Evolutionary conservation across 2,113 vertebrate species (phyloP), one percentile per base, ranked within the genome.

Genomic region (Tragelaphus imberbis): DNA sequence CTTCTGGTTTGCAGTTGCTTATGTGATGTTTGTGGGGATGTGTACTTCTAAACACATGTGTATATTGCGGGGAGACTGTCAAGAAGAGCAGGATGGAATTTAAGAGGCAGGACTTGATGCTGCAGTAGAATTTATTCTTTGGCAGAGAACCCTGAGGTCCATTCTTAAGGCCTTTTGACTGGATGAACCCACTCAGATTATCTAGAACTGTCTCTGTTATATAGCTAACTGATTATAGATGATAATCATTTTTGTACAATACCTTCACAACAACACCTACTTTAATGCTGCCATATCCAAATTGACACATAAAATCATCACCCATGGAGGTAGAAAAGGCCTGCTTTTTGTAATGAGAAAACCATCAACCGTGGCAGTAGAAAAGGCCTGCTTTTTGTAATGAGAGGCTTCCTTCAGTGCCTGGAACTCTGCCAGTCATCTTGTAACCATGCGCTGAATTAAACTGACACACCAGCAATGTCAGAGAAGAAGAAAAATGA

Each of bases 291-390:
- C 7, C 23, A 9, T 13, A 53, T 1, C 9, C 14, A 47, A 17
- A 21, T 19, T 58, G 51, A 27, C 47, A 40, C 1, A 15, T 17
- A 95, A 84, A 88, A 40, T 8, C 17, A 21, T 80, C 65, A 61
- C 0, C 21, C 23, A 4, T 44, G 2, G 4, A 2, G 1, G 21
- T 11, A 82, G n/a, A 44, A 61, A 94, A 30, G 77, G 44, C 7
- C 44, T 49, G 25, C 44, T 49, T 80, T 80, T 30, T 15, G 7
- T 80, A 3, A 55, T 47, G 4, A 68, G 23, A 49, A 68, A 84
- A 47, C 7, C 16, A 19, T 71, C 75, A 77, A 0, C 19, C 7
- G 3, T 40, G 2, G 3, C 3, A 1, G 21, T 16, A 77, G 40
- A 51, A 55, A 94, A 28, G 25, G 2, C 40, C 40, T 77, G 7